phyloP scores from a whole-genome alignment of 2,113 vertebrate genomes.

The Gymnobelideus leadbeateri region DNA sequence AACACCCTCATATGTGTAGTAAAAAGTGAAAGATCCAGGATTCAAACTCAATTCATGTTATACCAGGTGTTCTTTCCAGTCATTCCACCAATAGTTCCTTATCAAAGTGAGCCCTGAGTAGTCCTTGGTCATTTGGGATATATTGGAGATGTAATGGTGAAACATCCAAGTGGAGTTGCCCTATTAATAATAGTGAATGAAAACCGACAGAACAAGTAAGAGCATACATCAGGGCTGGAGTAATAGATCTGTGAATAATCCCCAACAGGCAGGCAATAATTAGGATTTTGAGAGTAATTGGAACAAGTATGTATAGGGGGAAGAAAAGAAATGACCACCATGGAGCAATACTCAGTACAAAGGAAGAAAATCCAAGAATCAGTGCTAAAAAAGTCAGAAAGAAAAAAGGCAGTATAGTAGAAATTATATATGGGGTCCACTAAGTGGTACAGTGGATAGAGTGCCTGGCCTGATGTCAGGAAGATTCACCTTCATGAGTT shows the following conservation, averaged over 20 bases:
- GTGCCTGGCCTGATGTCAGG: neutral
- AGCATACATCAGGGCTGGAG: neutral
- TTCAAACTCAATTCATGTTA: neutral
- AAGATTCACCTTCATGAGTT: neutral
- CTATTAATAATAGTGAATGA: neutral
- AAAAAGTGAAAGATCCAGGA: neutral
- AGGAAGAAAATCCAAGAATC: neutral
- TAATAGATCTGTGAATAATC: neutral
- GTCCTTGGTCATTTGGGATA: neutral
- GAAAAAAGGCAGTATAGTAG: neutral
- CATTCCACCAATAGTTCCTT: neutral
- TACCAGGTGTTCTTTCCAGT: neutral
- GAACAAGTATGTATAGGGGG: neutral
- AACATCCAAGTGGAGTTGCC: neutral
- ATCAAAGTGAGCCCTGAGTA: neutral
- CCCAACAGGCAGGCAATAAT: neutral
- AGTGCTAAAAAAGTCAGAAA: neutral
- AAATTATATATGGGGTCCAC: neutral
- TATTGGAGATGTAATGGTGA: neutral
- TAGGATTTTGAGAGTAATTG: neutral
- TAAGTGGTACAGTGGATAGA: neutral
- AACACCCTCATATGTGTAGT: neutral
- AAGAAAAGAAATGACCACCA: too few species aligned
- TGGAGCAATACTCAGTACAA: neutral
- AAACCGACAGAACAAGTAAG: neutral